phyloP scores from a whole-genome alignment of 1,140 invertebrate species.

The Branchinecta lindahli region DNA sequence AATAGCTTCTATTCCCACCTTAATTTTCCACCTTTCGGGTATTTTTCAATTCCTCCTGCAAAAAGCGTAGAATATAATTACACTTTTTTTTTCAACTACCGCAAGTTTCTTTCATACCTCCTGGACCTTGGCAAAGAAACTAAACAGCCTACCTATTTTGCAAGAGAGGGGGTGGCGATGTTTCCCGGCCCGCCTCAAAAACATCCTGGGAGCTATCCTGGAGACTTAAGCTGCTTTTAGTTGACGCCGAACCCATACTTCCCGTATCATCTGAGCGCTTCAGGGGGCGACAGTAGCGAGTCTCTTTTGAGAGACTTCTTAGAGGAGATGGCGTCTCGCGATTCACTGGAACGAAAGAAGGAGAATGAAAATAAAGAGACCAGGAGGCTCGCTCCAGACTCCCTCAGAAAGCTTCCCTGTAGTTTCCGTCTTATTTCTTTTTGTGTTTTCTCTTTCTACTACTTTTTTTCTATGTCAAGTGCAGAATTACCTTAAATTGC shows the following conservation, averaged over 20 bases:
- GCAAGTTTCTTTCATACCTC: too few relatives aligned
- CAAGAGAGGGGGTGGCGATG: not conserved
- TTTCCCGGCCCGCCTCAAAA: not conserved
- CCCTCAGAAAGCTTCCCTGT: too few relatives aligned
- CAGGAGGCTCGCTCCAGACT: not conserved
- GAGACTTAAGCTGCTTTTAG: not conserved
- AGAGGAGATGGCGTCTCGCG: conserved; percentile 18
- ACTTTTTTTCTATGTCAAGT: too few relatives aligned
- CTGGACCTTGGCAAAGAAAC: too few relatives aligned
- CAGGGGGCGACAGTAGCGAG: conserved; percentile 16
- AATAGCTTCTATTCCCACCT: too few relatives aligned
- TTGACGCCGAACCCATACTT: not conserved
- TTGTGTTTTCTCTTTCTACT: too few relatives aligned
- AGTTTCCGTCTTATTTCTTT: too few relatives aligned
- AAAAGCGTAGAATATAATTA: too few relatives aligned
- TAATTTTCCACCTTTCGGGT: too few relatives aligned
- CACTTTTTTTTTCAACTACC: too few relatives aligned
- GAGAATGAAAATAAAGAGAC: not conserved
- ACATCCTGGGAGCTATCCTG: not conserved
- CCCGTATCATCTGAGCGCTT: conserved; percentile 13
- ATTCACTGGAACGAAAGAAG: not conserved
- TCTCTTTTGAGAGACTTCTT: conserved; percentile 21
- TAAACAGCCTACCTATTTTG: not conserved
- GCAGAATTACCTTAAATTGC: too few relatives aligned
- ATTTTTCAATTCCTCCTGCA: too few relatives aligned